Evolutionary conservation across 37 sponge, comb jelly and placozoan species (phyloP).

Genomic region (Dysidea cf. avara): DNA sequence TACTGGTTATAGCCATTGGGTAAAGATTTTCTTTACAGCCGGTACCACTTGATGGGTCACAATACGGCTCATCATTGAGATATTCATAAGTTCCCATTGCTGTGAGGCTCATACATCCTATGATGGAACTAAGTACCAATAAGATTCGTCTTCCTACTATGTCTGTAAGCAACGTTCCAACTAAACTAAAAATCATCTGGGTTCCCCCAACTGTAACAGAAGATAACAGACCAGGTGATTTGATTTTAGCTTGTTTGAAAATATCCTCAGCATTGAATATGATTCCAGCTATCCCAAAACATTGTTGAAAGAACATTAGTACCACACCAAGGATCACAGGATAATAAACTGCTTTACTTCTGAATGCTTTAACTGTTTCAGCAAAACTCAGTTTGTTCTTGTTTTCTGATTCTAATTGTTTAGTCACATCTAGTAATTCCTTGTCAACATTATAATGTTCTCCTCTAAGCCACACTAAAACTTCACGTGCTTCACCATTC

Average conservation of each 20-base stretch:
- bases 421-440: constrained; percentile 38
- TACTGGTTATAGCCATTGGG: no score
- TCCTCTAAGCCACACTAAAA: constrained; percentile 47
- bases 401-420: no score
- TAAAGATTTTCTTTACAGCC: no score
- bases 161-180: constrained; percentile 47
- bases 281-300: constrained; percentile 54
- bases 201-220: constrained; percentile 18
- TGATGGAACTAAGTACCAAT: constrained; percentile 21
- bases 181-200: constrained; percentile 40
- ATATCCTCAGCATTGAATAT: constrained; percentile 39
- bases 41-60: no score
- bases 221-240: constrained; percentile 14
- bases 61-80: no score
- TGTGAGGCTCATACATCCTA: constrained; percentile 18
- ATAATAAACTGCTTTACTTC: constrained; percentile 3
- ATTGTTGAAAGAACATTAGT: constrained; percentile 72
- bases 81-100: constrained; percentile 26
- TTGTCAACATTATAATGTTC: constrained; percentile 11
- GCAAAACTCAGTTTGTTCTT: neutral
- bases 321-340: constrained; percentile 35
- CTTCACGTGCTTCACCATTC: neutral
- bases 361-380: constrained; percentile 28
- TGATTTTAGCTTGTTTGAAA: constrained; percentile 19
- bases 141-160: constrained; percentile 50